Base-by-base conservation (phyloP, 2,797 vertebrate genomes). In the Saxicola maurus region DNA sequence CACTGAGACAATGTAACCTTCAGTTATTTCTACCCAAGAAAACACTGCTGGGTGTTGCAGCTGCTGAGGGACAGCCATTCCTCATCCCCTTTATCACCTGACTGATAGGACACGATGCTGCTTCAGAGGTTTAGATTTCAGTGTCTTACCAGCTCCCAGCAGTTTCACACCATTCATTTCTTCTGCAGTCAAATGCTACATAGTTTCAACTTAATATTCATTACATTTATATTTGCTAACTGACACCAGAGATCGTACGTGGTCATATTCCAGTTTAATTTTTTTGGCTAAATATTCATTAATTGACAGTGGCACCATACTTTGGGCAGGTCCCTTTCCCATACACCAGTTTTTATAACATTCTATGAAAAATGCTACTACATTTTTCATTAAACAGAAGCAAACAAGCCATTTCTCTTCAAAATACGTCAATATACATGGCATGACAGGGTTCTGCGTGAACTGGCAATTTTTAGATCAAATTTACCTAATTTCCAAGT, bases 21-120 rank as follows among this genome's bases (percentile, higher is more conserved):
- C 49, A 19, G 35, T 60, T 66, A 78, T 84, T 76, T 61, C 42
- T 67, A 2, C 9, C 4, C 17, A 65, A 61, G 25, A 28, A 68
- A 65, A 18, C 19, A 18, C 16, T 25, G 8, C 42, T 82, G 35
- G 17, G 28, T 31, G 6, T 13, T 37, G 14, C 28, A 66, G 60
- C 48, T 64, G 62, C 82, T 74, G 69, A 60, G 14, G 1, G 1
- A 19, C 24, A 64, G 61, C 46, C 24, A 8, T 27, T 66, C 59
- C 43, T 67, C 35, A 45, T 19, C n/a, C 43, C 33, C 38, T 72
- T 28, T 46, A 56, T 51, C 55, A 15, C 27, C 40, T 57, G 30
- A 4, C 60, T 49, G 64, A 27, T 3, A n/a, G 0, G 8, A 64
- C 53, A 28, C 0, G 0, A 17, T 25, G 42, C 42, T 76, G 17